Evolutionary conservation across 2,888 invertebrate species (phyloP), one percentile per base, ranked within the genome.

Genomic region (Orchesellides sinensis): DNA sequence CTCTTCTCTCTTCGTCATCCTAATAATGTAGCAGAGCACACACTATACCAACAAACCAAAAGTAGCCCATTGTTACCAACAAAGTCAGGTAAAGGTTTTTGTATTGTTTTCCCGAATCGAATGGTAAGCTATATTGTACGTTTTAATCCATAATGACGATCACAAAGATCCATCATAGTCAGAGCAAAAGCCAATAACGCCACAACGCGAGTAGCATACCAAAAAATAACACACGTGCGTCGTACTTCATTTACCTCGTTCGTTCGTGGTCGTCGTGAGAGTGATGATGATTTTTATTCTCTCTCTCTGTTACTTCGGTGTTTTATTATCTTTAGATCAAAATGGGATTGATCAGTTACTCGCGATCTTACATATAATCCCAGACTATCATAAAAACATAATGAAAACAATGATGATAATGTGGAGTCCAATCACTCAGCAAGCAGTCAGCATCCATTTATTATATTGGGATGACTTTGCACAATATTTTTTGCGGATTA

Each of bases 371-470:
- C 12, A 56, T 8, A 19, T 17, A 3, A 52, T 49, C 17, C 49
- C 19, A 17, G 23, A 54, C 1, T 19, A n/a, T 17, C 2, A 59
- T 14, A 32, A 52, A 52, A 63, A 21, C 19, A 32, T 73, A 73
- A 73, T 63, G 73, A n/a, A 73, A 73, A 73, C 73, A 73, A 73
- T 73, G 73, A 73, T 63, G 63, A 32, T 61, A 19, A 73, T 61
- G 63, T 63, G 52, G 52, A 73, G 63, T 73, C 73, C 73, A 73
- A 73, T 73, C 73, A 73, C 73, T 73, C 73, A 73, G 73, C 73
- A 73, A 73, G 73, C 73, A 59, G 72, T 72, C 72, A 27, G 27
- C 49, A 59, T 5, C 32, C 59, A 23, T 23, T 12, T 32, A 59
- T 14, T 59, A 59, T 59, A 73, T 73, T 73, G 63, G 29, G 32